These are phyloP conservation scores for Trachelus troglodyta DNA, from an alignment of 2,888 invertebrate species.

Conservation along the genomic window DNA sequence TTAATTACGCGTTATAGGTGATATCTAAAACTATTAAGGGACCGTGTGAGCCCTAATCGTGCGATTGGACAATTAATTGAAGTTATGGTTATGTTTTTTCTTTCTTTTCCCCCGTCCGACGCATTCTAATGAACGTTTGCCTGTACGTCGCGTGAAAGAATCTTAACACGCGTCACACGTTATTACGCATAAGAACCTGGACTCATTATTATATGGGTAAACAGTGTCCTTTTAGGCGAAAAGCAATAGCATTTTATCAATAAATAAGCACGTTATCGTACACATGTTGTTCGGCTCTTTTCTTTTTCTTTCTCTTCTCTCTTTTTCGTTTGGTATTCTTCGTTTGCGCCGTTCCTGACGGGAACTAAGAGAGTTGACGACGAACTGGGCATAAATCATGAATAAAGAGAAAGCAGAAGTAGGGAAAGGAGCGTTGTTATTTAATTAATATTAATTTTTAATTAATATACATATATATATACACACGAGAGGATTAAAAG, in stretches of 20 bases:
- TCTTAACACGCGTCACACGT: neutral
- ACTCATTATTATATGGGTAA: neutral
- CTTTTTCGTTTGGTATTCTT: neutral
- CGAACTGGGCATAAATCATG: constrained; percentile 30
- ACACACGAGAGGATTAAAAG: neutral
- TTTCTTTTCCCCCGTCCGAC: neutral
- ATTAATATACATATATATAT: constrained; percentile 20
- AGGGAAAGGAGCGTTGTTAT: constrained; percentile 25
- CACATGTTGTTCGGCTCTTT: neutral
- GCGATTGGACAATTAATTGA: neutral
- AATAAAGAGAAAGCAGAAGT: constrained; percentile 20
- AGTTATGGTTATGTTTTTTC: neutral
- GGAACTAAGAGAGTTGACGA: neutral
- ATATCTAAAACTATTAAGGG: neutral
- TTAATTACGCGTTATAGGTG: neutral
- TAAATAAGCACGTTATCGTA: neutral
- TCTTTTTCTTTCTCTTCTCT: neutral
- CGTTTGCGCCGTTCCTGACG: neutral
- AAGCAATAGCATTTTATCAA: neutral
- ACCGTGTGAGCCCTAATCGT: neutral
- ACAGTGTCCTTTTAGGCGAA: neutral
- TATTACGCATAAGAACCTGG: neutral
- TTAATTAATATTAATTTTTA: constrained; percentile 32
- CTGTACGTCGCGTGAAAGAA: neutral
- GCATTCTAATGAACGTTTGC: neutral